phyloP scores from a whole-genome alignment of 2,113 vertebrate genomes.

The Illadopsis cleaveri region DNA sequence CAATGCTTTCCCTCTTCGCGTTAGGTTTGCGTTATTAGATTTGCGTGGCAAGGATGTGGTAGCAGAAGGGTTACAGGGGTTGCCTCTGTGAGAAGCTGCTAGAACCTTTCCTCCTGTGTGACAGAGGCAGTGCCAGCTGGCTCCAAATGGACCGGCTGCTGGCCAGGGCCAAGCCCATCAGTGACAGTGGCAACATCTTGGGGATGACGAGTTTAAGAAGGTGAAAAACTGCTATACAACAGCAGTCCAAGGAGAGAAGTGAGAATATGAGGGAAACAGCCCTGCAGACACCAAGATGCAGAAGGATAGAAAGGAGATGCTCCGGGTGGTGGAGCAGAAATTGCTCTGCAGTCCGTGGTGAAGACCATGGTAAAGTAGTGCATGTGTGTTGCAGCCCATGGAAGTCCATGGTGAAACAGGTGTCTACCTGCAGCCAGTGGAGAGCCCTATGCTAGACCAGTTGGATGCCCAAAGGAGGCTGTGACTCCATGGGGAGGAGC shows the following conservation, averaged over 20 bases:
- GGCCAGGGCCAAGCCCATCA: too few species aligned
- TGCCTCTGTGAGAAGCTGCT: not conserved
- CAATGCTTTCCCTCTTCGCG: fast-evolving
- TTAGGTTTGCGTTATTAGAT: not conserved
- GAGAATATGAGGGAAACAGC: not conserved
- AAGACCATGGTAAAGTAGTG: fast-evolving
- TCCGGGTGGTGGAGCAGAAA: fast-evolving
- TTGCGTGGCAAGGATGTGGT: not conserved
- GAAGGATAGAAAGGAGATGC: not conserved
- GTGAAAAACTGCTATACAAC: not conserved
- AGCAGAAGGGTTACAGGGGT: fast-evolving
- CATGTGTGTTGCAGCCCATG: not conserved
- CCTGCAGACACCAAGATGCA: not conserved
- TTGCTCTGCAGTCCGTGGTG: fast-evolving
- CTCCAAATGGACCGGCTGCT: fast-evolving
- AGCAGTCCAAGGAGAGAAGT: not conserved
- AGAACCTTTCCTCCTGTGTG: fast-evolving
- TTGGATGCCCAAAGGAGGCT: not conserved
- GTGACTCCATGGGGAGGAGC: not conserved
- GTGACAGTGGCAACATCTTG: fast-evolving
- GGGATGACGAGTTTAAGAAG: not conserved
- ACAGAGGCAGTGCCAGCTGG: fast-evolving
- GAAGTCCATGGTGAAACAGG: not conserved
- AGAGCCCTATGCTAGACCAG: not conserved
- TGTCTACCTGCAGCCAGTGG: not conserved